Evolutionary conservation across 2,888 invertebrate genomes (phyloP).

Genomic region (Cordylochernes scorpioides): DNA sequence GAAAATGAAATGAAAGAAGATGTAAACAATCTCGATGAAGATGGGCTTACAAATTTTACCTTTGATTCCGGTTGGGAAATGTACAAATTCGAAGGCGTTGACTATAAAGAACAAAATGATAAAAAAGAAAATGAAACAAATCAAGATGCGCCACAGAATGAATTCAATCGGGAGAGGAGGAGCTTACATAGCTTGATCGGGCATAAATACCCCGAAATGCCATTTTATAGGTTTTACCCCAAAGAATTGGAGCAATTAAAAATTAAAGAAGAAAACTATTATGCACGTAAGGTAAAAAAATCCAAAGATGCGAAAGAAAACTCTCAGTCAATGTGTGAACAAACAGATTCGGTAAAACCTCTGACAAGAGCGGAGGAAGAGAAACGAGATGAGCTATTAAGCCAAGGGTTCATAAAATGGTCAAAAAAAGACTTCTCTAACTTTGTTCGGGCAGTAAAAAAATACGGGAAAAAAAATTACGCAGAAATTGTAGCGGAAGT

Average conservation of each 20-base stretch:
- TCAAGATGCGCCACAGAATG: too few species aligned
- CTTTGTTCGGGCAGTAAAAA: slow-evolving; percentile 90
- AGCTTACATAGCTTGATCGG: too few species aligned
- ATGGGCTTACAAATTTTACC: slow-evolving; percentile 69
- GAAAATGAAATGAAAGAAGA: slow-evolving; percentile 74
- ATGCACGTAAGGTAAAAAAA: slow-evolving; percentile 77
- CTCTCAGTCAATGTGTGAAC: slow-evolving; percentile 47
- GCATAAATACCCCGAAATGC: too few species aligned
- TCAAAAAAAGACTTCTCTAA: slow-evolving; percentile 94
- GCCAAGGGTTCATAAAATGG: slow-evolving; percentile 77
- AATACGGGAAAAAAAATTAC: slow-evolving; percentile 88
- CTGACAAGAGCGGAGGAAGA: slow-evolving; percentile 62
- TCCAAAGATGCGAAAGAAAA: slow-evolving; percentile 77
- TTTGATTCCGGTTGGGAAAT: slow-evolving; percentile 71
- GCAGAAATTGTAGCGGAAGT: slow-evolving; percentile 92
- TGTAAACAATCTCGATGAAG: slow-evolving; percentile 62
- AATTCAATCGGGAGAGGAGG: too few species aligned
- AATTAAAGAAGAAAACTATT: slow-evolving; percentile 16
- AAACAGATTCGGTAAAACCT: slow-evolving; percentile 81
- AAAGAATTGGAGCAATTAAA: too few species aligned
- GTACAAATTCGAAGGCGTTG: slow-evolving; percentile 95
- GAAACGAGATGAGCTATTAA: slow-evolving; percentile 70
- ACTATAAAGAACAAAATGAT: slow-evolving; percentile 50
- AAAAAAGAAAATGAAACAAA: too few species aligned
- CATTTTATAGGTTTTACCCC: too few species aligned